Percentiles rank a stretch among this genome's conserved stretches.
phyloP scores from a whole-genome alignment of 1,140 invertebrate genomes.

The Drosophila chauvacae region DNA sequence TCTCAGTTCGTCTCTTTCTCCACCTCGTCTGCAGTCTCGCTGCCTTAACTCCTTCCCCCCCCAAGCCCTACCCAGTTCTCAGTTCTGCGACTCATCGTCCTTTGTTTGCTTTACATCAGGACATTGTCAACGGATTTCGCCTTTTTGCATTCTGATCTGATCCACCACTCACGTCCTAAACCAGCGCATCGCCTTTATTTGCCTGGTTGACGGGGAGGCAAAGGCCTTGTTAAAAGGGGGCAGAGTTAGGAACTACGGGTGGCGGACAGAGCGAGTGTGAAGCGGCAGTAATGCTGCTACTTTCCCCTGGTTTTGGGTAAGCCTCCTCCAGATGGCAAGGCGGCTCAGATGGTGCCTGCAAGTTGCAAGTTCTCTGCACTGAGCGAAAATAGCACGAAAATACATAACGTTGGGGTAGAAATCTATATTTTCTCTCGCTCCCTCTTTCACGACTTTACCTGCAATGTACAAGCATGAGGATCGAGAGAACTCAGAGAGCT shows the following conservation, averaged over 20 bases:
- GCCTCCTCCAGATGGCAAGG: constrained; percentile 38
- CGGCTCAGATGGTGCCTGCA: constrained; percentile 15
- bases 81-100: constrained; percentile 22
- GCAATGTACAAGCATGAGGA: too few relatives aligned
- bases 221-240: background rate
- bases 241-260: background rate
- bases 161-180: constrained; percentile 37
- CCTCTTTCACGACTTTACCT: background rate
- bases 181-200: constrained; percentile 30
- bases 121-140: constrained; percentile 50
- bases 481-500: too few relatives aligned
- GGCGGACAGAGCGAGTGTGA: constrained; percentile 15
- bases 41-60: too few relatives aligned
- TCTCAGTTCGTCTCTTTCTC: constrained; percentile 2
- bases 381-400: background rate
- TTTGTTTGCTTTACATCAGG: constrained; percentile 75
- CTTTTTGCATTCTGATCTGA: constrained; percentile 55
- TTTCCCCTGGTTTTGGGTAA: constrained; percentile 62
- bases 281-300: constrained; percentile 48
- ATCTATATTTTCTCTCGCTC: background rate
- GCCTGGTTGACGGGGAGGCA: constrained; percentile 5
- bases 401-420: background rate
- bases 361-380: constrained; percentile 19
- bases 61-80: background rate
- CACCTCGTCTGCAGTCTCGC: constrained; percentile 1